phyloP scores from a whole-genome alignment of 2,888 invertebrate genomes.

The Ichneumon xanthorius region DNA sequence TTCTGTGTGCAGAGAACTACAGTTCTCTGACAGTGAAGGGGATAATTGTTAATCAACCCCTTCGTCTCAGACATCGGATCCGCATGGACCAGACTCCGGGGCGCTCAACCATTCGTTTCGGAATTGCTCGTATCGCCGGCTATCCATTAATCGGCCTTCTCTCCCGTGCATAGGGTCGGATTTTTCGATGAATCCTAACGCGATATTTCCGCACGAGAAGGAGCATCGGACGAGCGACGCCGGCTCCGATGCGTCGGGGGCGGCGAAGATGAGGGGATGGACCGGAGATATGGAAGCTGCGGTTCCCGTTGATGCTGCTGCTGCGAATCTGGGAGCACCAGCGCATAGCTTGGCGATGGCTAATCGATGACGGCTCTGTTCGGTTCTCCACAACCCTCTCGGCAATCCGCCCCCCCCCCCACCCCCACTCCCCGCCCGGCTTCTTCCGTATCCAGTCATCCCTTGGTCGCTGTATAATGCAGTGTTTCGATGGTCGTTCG shows the following conservation, averaged over 20 bases:
- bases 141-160: slow-evolving; percentile 64
- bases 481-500: slow-evolving; percentile 24
- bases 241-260: slow-evolving; percentile 40
- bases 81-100: slow-evolving; percentile 71
- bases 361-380: slow-evolving; percentile 71
- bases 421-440: not conserved
- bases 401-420: not conserved
- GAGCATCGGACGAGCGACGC: slow-evolving; percentile 12
- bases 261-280: slow-evolving; percentile 20
- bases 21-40: too few relatives aligned
- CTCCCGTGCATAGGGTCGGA: too few relatives aligned
- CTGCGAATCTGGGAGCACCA: slow-evolving; percentile 65
- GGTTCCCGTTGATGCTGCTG: slow-evolving; percentile 57
- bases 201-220: slow-evolving; percentile 54
- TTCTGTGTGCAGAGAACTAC: too few relatives aligned
- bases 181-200: slow-evolving; percentile 64
- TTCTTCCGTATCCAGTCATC: slow-evolving; percentile 8
- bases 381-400: slow-evolving; percentile 39
- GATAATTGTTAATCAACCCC: not conserved
- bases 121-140: slow-evolving; percentile 75
- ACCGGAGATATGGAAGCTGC: slow-evolving; percentile 42
- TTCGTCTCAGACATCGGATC: slow-evolving; percentile 67
- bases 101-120: slow-evolving; percentile 72
- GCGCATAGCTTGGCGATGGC: slow-evolving; percentile 70
- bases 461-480: slow-evolving; percentile 13